phyloP scores from a whole-genome alignment of 2,113 vertebrate species.

The Istiophorus platypterus region DNA sequence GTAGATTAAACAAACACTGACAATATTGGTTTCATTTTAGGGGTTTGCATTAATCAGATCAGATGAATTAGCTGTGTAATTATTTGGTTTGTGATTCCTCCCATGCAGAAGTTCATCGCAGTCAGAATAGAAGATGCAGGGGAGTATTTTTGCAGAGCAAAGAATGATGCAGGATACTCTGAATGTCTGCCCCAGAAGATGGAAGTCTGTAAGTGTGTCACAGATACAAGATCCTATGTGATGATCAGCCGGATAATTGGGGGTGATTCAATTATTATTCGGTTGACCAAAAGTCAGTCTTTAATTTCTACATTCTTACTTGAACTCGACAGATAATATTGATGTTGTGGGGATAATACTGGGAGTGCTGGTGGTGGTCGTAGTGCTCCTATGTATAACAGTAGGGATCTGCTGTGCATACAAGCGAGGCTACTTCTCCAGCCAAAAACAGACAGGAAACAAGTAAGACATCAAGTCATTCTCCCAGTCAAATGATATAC shows the following conservation, averaged over 20 bases:
- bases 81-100: slow-evolving; percentile 20
- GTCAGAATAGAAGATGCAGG: slow-evolving; percentile 94
- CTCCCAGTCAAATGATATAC: not conserved
- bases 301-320: not conserved
- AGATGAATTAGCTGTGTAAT: not conserved
- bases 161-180: slow-evolving; percentile 90
- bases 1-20: not conserved
- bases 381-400: slow-evolving; percentile 90
- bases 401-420: slow-evolving; percentile 95
- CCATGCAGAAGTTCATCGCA: slow-evolving; percentile 87
- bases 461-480: slow-evolving; percentile 83
- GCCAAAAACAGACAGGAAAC: slow-evolving; percentile 88
- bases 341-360: slow-evolving; percentile 91
- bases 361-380: slow-evolving; percentile 91
- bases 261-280: not conserved
- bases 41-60: not conserved
- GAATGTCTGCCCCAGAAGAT: slow-evolving; percentile 91
- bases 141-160: slow-evolving; percentile 92
- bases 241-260: not conserved
- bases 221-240: not conserved
- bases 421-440: slow-evolving; percentile 93
- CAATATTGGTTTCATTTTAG: no score
- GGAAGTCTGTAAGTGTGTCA: slow-evolving; percentile 95
- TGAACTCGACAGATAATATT: slow-evolving; percentile 88
- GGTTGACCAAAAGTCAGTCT: not conserved